These are phyloP conservation scores for Dasypogon diadema DNA, from an alignment of 2,888 invertebrate species.

Conservation along the genomic window DNA sequence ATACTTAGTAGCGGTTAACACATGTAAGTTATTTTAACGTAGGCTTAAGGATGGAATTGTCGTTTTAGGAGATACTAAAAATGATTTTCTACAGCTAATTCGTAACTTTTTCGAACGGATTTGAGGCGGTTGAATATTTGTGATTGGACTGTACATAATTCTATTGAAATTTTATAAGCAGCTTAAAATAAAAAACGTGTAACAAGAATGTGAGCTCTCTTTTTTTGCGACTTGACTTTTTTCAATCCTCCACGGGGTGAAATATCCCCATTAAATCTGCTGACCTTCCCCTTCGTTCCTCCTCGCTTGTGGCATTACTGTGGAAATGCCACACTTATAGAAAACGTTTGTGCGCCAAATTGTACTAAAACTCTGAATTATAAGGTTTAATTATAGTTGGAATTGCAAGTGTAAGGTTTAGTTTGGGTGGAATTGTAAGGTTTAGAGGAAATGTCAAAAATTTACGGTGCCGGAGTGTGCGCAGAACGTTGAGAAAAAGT, in stretches of 20 bases:
- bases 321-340: no score
- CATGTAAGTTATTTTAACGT: neutral
- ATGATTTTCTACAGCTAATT: neutral
- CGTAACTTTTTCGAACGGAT: neutral
- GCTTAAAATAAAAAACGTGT: neutral
- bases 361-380: no score
- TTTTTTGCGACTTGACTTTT: neutral
- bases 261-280: no score
- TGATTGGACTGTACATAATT: neutral
- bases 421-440: no score
- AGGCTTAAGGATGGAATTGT: neutral
- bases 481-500: slow-evolving; percentile 5
- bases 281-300: no score
- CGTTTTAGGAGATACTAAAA: neutral
- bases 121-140: neutral
- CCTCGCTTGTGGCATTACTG: no score
- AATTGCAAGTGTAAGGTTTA: no score
- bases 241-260: neutral
- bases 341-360: no score
- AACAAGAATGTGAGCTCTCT: neutral
- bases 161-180: neutral
- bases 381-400: no score
- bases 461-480: no score
- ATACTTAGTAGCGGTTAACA: neutral
- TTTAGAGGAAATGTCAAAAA: no score